A percentile compares a stretch with the other conserved stretches of the same genome.
Conservation (phyloP, 2,888 invertebrate species). For the Xylocampa areola region DNA sequence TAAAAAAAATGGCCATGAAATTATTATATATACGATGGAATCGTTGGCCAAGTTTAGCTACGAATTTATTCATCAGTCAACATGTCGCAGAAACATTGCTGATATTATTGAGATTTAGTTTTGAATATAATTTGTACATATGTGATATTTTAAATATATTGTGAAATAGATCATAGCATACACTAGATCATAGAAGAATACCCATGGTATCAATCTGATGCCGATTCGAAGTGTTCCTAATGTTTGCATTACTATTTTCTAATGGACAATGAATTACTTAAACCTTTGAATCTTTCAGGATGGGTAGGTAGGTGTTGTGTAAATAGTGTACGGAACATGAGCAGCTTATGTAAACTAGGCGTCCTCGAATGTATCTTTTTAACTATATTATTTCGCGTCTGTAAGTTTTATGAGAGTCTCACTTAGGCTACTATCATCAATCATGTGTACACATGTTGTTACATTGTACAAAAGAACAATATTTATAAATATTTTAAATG, state of each 20-base stretch:
- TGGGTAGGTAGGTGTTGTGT: slow-evolving; percentile 68
- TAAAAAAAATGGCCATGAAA: slow-evolving; percentile 45
- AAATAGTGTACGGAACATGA: slow-evolving; percentile 68
- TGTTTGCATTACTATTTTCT: slow-evolving; percentile 63
- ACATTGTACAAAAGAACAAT: slow-evolving; percentile 88
- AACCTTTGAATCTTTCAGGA: slow-evolving; percentile 62
- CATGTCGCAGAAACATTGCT: slow-evolving; percentile 71
- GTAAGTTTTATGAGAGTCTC: slow-evolving; percentile 74
- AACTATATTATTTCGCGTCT: slow-evolving; percentile 64
- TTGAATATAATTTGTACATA: slow-evolving; percentile 87
- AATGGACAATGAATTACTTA: slow-evolving; percentile 63
- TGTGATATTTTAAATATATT: slow-evolving; percentile 89
- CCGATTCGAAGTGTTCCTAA: slow-evolving; percentile 71
- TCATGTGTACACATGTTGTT: slow-evolving; percentile 82
- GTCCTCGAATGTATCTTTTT: slow-evolving; percentile 62
- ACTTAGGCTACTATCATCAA: slow-evolving; percentile 72
- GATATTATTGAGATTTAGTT: slow-evolving; percentile 82
- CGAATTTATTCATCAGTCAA: slow-evolving; percentile 65
- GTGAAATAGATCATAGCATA: slow-evolving; percentile 79
- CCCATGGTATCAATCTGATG: slow-evolving; percentile 75
- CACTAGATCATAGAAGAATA: slow-evolving; percentile 80
- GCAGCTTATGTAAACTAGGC: slow-evolving; percentile 62
- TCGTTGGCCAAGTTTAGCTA: slow-evolving; percentile 59
- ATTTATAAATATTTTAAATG: slow-evolving; percentile 88
- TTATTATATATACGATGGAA: slow-evolving; percentile 42